These are phyloP conservation scores for Enteromius mattozi DNA, from an alignment of 2,797 vertebrate genomes.

Conservation along the genomic window DNA sequence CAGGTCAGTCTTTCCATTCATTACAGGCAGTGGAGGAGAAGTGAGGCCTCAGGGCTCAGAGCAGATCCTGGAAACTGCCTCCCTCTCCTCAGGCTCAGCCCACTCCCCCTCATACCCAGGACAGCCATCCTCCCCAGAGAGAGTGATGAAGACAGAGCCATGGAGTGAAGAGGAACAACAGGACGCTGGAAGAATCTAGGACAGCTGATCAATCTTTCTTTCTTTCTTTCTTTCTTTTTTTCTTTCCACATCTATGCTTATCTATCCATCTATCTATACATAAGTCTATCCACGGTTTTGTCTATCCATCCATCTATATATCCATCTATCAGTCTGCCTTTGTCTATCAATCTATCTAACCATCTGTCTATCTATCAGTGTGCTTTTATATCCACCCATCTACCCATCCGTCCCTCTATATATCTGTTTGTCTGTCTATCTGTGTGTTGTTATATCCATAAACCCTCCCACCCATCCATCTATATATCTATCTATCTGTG, in stretches of 20 bases:
- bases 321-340: not conserved
- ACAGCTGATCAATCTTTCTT: conserved; percentile 57
- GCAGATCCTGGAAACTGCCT: conserved; percentile 42
- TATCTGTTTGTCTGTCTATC: not conserved
- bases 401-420: not conserved
- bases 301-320: not conserved
- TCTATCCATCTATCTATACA: not conserved
- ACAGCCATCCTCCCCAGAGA: conserved; percentile 26
- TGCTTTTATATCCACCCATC: not conserved
- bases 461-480: not conserved
- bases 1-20: conserved; percentile 59
- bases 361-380: not conserved
- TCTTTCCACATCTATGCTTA: too few relatives aligned
- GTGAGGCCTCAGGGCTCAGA: conserved; percentile 47
- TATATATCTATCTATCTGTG: not conserved
- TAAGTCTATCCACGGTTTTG: not conserved
- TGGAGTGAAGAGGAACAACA: conserved; percentile 55
- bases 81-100: conserved; percentile 27
- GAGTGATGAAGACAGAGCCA: conserved; percentile 39
- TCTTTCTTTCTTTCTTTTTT: too few relatives aligned
- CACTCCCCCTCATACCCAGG: not conserved
- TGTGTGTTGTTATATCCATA: too few relatives aligned
- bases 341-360: not conserved
- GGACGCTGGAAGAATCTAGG: conserved; percentile 61
- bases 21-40: conserved; percentile 52